phyloP scores from a whole-genome alignment of 2,888 invertebrate species.

The Noctuana brunneofusca region DNA sequence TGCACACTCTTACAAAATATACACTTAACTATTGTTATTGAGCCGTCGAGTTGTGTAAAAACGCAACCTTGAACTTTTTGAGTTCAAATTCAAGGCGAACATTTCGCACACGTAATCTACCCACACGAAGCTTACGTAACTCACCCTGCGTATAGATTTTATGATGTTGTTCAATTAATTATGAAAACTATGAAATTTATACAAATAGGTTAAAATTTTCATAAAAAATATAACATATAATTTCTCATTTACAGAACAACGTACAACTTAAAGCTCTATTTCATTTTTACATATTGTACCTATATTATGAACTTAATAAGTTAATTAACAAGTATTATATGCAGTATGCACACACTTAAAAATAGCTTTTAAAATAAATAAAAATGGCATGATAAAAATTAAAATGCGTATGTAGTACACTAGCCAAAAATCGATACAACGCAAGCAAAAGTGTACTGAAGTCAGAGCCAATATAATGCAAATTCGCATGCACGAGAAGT shows the following conservation, averaged over 20 bases:
- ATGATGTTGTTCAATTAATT: not conserved
- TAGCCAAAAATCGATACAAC: constrained; percentile 38
- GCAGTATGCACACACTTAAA: not conserved
- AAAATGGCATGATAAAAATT: constrained; percentile 35
- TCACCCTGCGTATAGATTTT: constrained; percentile 37
- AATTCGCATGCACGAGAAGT: constrained; percentile 58
- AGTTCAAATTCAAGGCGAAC: constrained; percentile 78
- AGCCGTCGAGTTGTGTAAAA: constrained; percentile 65
- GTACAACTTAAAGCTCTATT: not conserved
- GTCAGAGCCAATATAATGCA: constrained; percentile 57
- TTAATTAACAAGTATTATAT: not conserved
- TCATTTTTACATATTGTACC: not conserved
- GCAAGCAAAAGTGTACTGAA: constrained; percentile 61
- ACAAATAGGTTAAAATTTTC: not conserved
- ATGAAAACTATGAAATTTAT: not conserved
- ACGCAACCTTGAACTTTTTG: constrained; percentile 77
- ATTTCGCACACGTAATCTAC: constrained; percentile 63
- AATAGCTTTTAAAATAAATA: not conserved
- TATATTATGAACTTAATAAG: not conserved
- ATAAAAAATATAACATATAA: not conserved
- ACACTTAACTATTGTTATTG: constrained; percentile 61
- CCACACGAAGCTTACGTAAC: constrained; percentile 67
- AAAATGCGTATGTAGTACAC: constrained; percentile 40
- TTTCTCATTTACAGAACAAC: too few relatives aligned
- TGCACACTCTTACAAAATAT: constrained; percentile 46